A percentile compares a stretch with the other conserved stretches of the same genome.
Evolutionary conservation across 2,888 invertebrate species (phyloP).

Genomic region (Chrysotoxum bicinctum): DNA sequence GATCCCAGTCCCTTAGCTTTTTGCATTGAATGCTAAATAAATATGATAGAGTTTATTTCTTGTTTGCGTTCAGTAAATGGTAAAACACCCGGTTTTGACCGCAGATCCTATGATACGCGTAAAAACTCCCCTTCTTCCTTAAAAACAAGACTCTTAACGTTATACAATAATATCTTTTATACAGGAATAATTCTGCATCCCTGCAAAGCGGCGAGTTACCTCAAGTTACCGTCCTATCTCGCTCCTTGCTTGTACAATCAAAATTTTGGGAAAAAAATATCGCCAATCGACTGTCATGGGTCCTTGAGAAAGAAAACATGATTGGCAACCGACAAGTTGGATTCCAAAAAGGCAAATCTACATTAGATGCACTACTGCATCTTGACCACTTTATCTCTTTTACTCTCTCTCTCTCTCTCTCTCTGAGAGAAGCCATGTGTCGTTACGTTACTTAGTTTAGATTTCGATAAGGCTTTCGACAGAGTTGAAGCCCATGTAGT

Average conservation of each 20-base stretch:
- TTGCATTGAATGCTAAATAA: no score
- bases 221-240: slow-evolving; percentile 2
- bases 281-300: not conserved
- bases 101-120: not conserved
- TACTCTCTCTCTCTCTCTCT: no score
- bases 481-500: slow-evolving; percentile 9
- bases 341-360: no score
- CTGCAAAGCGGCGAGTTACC: not conserved
- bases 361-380: no score
- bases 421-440: not conserved
- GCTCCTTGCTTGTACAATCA: slow-evolving; percentile 1
- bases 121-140: no score
- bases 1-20: no score
- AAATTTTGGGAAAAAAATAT: slow-evolving; percentile 4
- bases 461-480: no score
- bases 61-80: no score
- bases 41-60: no score
- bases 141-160: no score
- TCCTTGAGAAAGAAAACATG: not conserved
- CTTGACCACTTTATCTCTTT: not conserved
- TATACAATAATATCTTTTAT: no score
- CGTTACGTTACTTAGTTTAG: not conserved
- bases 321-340: not conserved
- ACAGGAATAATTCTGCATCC: not conserved
- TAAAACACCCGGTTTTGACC: no score